Evolutionary conservation across 2,797 vertebrate genomes (phyloP).

Genomic region (Muscicapa striata): DNA sequence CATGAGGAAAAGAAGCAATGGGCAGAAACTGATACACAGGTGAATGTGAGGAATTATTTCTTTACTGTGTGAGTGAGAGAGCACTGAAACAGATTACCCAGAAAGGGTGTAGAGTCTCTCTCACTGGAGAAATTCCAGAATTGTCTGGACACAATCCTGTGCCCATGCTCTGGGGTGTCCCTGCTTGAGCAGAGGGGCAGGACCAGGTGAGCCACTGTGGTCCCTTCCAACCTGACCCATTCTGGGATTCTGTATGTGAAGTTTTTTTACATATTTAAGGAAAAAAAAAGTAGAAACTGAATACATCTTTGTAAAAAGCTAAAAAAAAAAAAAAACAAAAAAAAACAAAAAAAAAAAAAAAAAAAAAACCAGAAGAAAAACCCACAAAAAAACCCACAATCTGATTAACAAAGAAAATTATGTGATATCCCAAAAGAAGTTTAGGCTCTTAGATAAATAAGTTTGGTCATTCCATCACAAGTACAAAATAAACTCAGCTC

Average conservation of each 20-base stretch:
- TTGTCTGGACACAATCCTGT: not conserved
- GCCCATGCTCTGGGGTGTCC: not conserved
- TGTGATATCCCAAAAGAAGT: not conserved
- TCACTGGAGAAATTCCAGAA: not conserved
- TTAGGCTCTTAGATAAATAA: not conserved
- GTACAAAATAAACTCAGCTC: not conserved
- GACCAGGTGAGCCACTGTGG: not conserved
- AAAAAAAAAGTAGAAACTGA: not conserved
- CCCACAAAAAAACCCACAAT: not conserved
- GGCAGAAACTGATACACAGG: not conserved
- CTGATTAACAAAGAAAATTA: not conserved
- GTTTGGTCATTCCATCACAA: not conserved
- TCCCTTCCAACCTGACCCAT: not conserved
- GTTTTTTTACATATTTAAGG: accelerated
- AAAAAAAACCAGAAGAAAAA: too few relatives aligned
- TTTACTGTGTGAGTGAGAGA: too few relatives aligned
- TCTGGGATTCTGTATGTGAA: not conserved
- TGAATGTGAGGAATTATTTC: not conserved
- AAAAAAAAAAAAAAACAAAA: not conserved
- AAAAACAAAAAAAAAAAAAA: too few relatives aligned
- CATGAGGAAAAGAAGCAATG: not conserved
- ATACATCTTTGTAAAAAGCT: not conserved
- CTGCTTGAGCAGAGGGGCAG: not conserved
- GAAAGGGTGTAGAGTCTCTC: not conserved
- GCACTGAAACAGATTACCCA: not conserved